Base-by-base conservation (phyloP, 2,113 vertebrate genomes). In the Brachypteracias leptosomus region DNA sequence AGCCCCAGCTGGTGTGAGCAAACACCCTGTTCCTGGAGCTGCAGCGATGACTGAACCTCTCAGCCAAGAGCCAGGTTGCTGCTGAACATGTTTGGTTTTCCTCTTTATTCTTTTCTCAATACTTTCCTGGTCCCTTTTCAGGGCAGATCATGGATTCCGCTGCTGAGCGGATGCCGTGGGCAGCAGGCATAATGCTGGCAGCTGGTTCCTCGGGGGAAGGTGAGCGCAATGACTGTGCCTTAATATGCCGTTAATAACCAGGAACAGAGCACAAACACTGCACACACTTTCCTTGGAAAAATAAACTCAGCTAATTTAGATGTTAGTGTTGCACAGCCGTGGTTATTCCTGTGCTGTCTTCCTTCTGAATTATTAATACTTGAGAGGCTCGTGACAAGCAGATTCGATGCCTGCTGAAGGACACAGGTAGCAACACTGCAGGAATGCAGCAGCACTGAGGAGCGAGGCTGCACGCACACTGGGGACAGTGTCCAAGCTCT, bases 271-370 rank as follows among this genome's bases (percentile, higher is more conserved):
- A 65, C 47, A 81, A 77, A 66, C 35, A 29, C 40, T 74, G 52
- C 72, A 65, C 47, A 28, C 1, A 6, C 62, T 80, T 80, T 93
- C 82, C 79, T 94, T 49, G 54, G 63, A 82, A 38, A 80, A 83
- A 91, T 76, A 77, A 90, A 72, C 28, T 55, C 54, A 22, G 18
- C 28, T 82, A 49, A 95, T 87, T 92, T 75, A 85, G 54, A 63
- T 67, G 68, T 90, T 61, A 65, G 31, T 21, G 26, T 75, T 42
- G n/a, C 58, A 57, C 36, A n/a, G 29, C 15, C 5, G 0, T 40
- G 26, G 31, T 49, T 71, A 21, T 79, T 93, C 49, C 55, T 95
- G 62, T 55, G 24, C 42, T 68, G 31, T 25, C 68, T 76, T 77
- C 42, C 54, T 73, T 81, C 61, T 72, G 58, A 85, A 61, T 89